Conservation (phyloP, 1,140 invertebrate species). For the Potamilus streckersoni region DNA sequence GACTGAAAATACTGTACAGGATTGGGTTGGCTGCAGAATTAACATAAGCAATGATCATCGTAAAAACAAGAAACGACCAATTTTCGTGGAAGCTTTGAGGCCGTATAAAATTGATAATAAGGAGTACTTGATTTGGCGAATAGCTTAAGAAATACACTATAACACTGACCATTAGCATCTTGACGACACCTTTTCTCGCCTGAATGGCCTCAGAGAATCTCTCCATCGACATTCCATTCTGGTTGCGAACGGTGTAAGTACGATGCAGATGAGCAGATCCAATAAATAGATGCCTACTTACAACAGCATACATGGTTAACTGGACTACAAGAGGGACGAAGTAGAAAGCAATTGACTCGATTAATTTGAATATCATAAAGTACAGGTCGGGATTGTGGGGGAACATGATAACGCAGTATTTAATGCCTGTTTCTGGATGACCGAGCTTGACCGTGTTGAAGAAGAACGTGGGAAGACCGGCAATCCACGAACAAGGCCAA, state of each 20-base stretch:
- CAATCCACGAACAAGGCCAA: constrained; percentile 60
- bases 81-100: constrained; percentile 54
- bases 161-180: constrained; percentile 68
- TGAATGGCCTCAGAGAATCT: constrained; percentile 56
- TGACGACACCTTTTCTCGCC: constrained; percentile 66
- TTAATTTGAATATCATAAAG: constrained; percentile 58
- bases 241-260: constrained; percentile 38
- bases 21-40: constrained; percentile 68
- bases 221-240: constrained; percentile 51
- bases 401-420: constrained; percentile 51
- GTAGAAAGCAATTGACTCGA: constrained; percentile 65
- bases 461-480: constrained; percentile 60
- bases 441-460: constrained; percentile 53
- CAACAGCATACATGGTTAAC: constrained; percentile 58
- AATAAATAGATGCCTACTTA: constrained; percentile 58
- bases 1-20: constrained; percentile 67
- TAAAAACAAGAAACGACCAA: constrained; percentile 66
- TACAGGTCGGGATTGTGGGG: constrained; percentile 38
- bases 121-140: constrained; percentile 64
- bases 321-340: constrained; percentile 61
- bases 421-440: constrained; percentile 24
- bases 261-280: constrained; percentile 48
- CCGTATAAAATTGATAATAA: constrained; percentile 66
- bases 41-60: constrained; percentile 65
- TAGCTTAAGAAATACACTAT: constrained; percentile 68